Evolutionary conservation across 2,888 invertebrate genomes (phyloP).

Genomic region (Linnaemya tessellans): DNA sequence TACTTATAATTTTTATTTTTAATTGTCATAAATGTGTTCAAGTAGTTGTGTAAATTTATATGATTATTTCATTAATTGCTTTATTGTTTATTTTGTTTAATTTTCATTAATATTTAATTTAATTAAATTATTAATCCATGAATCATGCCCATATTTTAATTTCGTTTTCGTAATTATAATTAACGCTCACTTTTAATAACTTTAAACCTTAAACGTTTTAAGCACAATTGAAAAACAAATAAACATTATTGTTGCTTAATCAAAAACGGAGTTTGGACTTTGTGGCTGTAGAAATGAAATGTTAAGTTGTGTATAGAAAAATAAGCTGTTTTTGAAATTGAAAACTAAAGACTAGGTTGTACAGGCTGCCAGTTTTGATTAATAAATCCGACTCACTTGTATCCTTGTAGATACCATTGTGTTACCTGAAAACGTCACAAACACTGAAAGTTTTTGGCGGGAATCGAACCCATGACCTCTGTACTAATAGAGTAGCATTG

Average conservation of each 20-base stretch:
- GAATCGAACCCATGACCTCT: too few relatives aligned
- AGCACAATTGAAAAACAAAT: slow-evolving; percentile 10
- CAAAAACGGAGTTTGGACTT: background rate
- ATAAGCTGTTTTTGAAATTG: too few relatives aligned
- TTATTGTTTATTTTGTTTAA: slow-evolving; percentile 48
- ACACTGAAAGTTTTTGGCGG: too few relatives aligned
- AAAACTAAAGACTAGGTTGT: too few relatives aligned
- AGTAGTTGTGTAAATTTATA: slow-evolving; percentile 3
- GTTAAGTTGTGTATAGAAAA: too few relatives aligned
- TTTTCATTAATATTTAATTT: slow-evolving; percentile 47
- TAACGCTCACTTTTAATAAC: slow-evolving; percentile 11
- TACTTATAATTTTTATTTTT: slow-evolving; percentile 26
- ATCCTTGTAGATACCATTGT: too few relatives aligned
- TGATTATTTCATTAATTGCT: slow-evolving; percentile 54
- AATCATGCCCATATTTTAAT: slow-evolving; percentile 45
- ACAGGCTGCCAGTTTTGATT: too few relatives aligned
- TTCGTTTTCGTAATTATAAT: slow-evolving; percentile 43
- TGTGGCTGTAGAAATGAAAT: background rate
- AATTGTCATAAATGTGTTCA: slow-evolving; percentile 5
- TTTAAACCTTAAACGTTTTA: background rate
- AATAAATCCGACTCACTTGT: too few relatives aligned
- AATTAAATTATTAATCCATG: slow-evolving; percentile 54
- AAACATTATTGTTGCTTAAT: slow-evolving; percentile 8
- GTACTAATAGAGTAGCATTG: too few relatives aligned
- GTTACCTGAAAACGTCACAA: too few relatives aligned